A percentile compares a stretch with the other conserved stretches of the same genome.
These are phyloP conservation scores for Caenorhabditis becei DNA, from an alignment of 2,888 invertebrate species.

Conservation along the genomic window DNA sequence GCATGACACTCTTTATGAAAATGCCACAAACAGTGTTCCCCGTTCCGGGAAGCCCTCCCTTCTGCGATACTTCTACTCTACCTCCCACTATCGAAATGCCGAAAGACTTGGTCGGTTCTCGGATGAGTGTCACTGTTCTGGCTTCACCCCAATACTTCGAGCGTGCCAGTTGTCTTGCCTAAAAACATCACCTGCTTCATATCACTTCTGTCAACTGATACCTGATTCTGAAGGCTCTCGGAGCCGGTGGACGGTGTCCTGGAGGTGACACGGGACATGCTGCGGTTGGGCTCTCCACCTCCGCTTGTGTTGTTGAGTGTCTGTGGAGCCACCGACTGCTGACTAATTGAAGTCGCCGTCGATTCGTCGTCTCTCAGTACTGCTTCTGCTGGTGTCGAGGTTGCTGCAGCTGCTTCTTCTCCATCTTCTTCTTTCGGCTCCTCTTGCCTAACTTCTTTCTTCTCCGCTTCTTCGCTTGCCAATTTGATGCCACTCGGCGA, in stretches of 20 bases:
- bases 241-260: constrained; percentile 66
- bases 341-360: constrained; percentile 56
- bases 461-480: constrained; percentile 30
- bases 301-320: constrained; percentile 44
- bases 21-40: constrained; percentile 91
- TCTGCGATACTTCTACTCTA: constrained; percentile 86
- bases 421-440: constrained; percentile 14
- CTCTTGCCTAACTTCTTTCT: constrained; percentile 7
- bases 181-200: constrained; percentile 1
- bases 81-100: constrained; percentile 97
- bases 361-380: constrained; percentile 53
- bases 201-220: neutral
- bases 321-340: constrained; percentile 55
- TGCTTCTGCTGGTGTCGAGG: constrained; percentile 29
- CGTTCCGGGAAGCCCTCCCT: constrained; percentile 83
- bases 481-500: constrained; percentile 56
- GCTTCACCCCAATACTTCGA: constrained; percentile 89
- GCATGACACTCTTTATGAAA: constrained; percentile 96
- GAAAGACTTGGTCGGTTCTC: constrained; percentile 89
- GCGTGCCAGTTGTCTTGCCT: constrained; percentile 65
- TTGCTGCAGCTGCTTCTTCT: constrained; percentile 6
- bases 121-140: constrained; percentile 87
- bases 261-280: constrained; percentile 49
- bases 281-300: constrained; percentile 20
- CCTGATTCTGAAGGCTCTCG: constrained; percentile 65